A percentile compares a stretch with the other conserved stretches of the same genome.
Evolutionary conservation across 1,140 invertebrate species (phyloP).

Genomic region (Drosophila nebulosa): DNA sequence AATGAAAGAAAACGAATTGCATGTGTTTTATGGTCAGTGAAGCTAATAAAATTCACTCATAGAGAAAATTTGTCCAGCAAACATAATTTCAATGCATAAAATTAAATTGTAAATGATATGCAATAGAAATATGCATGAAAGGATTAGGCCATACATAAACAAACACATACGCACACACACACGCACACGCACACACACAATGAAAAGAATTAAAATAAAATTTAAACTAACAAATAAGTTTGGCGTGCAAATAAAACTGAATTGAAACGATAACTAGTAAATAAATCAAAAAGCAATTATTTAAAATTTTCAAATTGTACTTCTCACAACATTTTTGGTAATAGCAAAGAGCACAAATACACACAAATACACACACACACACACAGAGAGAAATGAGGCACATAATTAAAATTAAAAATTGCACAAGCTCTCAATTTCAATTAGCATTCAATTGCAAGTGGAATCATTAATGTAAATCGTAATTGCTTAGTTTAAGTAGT

Average conservation of each 20-base stretch:
- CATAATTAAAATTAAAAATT: background rate
- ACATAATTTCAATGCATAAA: slow-evolving; percentile 53
- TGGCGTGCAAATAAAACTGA: background rate
- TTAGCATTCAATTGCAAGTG: background rate
- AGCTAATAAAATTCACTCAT: slow-evolving; percentile 41
- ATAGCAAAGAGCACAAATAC: no score
- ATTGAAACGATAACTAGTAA: background rate
- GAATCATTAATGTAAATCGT: background rate
- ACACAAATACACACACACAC: no score
- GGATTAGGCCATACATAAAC: slow-evolving; percentile 17
- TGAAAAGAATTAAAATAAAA: slow-evolving; percentile 18
- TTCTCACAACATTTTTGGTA: background rate
- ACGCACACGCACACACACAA: background rate
- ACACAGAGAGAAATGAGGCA: background rate
- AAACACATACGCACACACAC: background rate
- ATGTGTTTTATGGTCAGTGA: slow-evolving; percentile 4
- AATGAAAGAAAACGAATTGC: background rate
- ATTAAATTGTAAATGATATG: slow-evolving; percentile 59
- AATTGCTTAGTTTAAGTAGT: background rate
- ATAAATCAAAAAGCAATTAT: slow-evolving; percentile 1
- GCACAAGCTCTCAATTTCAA: background rate
- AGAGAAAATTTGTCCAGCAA: slow-evolving; percentile 25
- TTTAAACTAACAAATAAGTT: background rate
- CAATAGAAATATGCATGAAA: slow-evolving; percentile 33
- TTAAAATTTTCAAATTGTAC: background rate